These are phyloP conservation scores for Tipula helvola DNA, from an alignment of 2,888 invertebrate species.

Conservation along the genomic window DNA sequence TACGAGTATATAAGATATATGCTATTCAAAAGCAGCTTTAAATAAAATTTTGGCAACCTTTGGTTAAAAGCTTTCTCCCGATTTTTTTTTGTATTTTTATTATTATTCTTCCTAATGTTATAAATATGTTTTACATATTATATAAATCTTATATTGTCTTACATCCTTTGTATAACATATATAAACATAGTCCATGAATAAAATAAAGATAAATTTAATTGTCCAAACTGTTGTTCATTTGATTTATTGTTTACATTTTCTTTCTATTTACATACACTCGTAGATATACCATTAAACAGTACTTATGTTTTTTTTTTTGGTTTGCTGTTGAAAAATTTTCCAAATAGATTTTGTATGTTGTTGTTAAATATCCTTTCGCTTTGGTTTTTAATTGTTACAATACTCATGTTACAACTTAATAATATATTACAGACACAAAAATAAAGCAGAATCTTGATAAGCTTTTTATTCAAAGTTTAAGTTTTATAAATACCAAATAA, in stretches of 20 bases:
- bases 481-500: background rate
- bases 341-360: background rate
- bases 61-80: too few relatives aligned
- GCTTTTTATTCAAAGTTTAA: background rate
- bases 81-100: background rate
- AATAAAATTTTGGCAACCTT: too few relatives aligned
- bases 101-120: background rate
- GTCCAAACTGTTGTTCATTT: background rate
- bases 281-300: background rate
- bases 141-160: background rate
- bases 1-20: too few relatives aligned
- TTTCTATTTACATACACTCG: background rate
- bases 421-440: background rate
- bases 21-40: too few relatives aligned
- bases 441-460: background rate
- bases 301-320: background rate
- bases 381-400: background rate
- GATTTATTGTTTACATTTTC: background rate
- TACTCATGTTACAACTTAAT: background rate
- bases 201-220: background rate
- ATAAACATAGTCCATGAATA: background rate
- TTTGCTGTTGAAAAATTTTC: background rate
- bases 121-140: background rate
- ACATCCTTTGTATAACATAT: background rate
- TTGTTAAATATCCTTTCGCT: background rate